A percentile compares a stretch with the other conserved stretches of the same genome.
Evolutionary conservation across 2,888 invertebrate genomes (phyloP).

Genomic region (Drymonia ruficornis): DNA sequence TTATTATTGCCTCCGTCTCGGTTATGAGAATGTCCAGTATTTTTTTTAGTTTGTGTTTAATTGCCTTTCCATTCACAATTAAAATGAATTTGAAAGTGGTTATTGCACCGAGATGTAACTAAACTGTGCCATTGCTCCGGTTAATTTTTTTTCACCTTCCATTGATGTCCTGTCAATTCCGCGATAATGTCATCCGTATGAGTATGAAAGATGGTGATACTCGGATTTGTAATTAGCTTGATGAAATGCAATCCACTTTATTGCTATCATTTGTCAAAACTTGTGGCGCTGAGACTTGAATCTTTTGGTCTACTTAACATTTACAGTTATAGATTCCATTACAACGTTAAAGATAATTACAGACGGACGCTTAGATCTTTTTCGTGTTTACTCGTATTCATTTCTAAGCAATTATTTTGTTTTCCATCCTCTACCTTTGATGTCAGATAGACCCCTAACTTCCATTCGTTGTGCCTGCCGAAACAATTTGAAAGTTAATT

Average conservation of each 20-base stretch:
- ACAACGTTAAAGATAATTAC: too few species aligned
- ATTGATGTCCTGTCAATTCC: constrained; percentile 16
- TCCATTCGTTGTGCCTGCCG: background rate
- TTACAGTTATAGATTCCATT: too few species aligned
- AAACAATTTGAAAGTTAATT: constrained; percentile 16
- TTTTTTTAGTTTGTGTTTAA: background rate
- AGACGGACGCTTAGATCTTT: background rate
- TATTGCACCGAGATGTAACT: constrained; percentile 15
- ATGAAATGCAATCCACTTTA: background rate
- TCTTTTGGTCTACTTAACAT: too few species aligned
- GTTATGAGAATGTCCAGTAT: too few species aligned
- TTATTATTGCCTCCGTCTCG: too few species aligned
- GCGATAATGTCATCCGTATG: constrained; percentile 4
- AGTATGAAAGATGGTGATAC: constrained; percentile 14
- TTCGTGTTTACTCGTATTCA: background rate
- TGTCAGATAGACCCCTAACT: constrained; percentile 5
- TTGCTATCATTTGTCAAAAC: too few species aligned
- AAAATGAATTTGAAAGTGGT: constrained; percentile 26
- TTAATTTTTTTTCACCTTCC: constrained; percentile 3
- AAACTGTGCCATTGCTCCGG: background rate
- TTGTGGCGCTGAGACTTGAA: too few species aligned
- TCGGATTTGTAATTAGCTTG: constrained; percentile 18
- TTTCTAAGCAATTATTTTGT: background rate
- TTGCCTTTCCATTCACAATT: constrained; percentile 10
- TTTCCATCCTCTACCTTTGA: constrained; percentile 7